Conservation (phyloP, 2,113 vertebrate species). For the Heptranchias perlo region DNA sequence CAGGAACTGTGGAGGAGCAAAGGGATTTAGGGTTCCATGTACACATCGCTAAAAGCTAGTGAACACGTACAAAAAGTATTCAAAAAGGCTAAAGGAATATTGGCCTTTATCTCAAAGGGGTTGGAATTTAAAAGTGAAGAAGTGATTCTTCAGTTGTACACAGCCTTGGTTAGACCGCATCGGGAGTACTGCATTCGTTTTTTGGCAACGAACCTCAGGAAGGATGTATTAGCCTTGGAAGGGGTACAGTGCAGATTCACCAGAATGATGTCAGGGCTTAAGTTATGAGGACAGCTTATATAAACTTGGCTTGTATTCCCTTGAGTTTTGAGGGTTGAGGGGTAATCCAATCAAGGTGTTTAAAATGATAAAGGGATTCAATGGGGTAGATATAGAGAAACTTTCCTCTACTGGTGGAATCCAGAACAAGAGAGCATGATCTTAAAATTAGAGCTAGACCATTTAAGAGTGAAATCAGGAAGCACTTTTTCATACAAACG, state of each 20-base stretch:
- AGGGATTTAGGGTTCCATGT: too few species aligned
- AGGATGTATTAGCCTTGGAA: background rate
- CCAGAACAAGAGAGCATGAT: too few species aligned
- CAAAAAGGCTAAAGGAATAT: background rate
- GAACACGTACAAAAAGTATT: background rate
- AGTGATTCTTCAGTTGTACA: background rate
- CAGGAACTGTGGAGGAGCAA: too few species aligned
- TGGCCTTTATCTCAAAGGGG: background rate
- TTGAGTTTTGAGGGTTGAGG: background rate
- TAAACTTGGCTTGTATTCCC: background rate
- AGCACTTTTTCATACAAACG: too few species aligned
- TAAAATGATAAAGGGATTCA: background rate
- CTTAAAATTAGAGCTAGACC: too few species aligned
- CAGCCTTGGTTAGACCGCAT: background rate
- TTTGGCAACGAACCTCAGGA: background rate
- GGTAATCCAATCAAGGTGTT: background rate
- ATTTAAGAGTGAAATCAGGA: too few species aligned
- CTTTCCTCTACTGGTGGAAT: too few species aligned
- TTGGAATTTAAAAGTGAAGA: background rate
- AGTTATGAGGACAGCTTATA: background rate
- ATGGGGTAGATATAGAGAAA: too few species aligned
- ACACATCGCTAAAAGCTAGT: too few species aligned
- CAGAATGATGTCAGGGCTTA: background rate
- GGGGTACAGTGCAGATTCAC: background rate
- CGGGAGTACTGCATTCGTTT: background rate